These are phyloP conservation scores for Heteractis magnifica DNA, from an alignment of 92 coral and sea anemone genomes.

Conservation along the genomic window DNA sequence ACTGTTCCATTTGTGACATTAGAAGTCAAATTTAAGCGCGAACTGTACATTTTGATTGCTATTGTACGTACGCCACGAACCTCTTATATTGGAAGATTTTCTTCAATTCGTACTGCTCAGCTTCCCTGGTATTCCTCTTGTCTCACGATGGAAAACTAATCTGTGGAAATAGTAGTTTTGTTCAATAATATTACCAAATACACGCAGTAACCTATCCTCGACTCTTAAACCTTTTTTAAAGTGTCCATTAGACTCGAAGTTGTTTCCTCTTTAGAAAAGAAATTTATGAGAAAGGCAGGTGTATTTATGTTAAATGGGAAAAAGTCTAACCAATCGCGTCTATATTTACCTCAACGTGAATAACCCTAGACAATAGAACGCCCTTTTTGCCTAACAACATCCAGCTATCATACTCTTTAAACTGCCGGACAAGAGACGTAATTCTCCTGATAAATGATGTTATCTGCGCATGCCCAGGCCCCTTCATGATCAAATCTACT, in stretches of 20 bases:
- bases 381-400: not conserved
- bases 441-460: not conserved
- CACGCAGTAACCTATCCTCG: not conserved
- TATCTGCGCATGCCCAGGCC: too few species aligned
- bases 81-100: not conserved
- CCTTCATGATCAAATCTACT: too few species aligned
- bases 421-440: not conserved
- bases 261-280: not conserved
- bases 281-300: not conserved
- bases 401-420: not conserved
- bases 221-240: not conserved
- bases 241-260: not conserved
- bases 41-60: not conserved
- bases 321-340: not conserved
- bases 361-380: not conserved
- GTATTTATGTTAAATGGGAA: conserved; percentile 8
- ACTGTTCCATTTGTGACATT: not conserved
- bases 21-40: not conserved
- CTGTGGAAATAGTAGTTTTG: not conserved
- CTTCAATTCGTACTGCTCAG: not conserved
- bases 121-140: not conserved
- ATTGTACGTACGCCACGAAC: not conserved
- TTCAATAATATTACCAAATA: not conserved
- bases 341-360: conserved; percentile 3
- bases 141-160: not conserved